Evolutionary conservation across 2,113 vertebrate genomes (phyloP).

Genomic region (Pampusana beccarii): DNA sequence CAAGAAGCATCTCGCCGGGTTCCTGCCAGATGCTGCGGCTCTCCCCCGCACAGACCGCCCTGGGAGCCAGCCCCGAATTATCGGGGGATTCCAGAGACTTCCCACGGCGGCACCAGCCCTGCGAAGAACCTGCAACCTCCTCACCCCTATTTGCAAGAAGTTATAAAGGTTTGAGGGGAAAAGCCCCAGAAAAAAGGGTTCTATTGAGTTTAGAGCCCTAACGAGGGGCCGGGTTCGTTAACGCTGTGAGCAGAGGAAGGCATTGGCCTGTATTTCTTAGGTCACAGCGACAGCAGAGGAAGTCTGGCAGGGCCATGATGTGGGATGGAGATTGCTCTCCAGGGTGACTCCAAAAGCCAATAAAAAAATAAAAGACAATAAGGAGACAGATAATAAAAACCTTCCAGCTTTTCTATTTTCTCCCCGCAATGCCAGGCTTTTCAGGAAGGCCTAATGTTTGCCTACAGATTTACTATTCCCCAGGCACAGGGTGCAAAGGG

Average conservation of each 20-base stretch:
- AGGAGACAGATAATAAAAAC: conserved; percentile 66
- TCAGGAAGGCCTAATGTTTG: conserved; percentile 60
- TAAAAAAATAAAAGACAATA: conserved; percentile 57
- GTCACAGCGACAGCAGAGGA: conserved; percentile 49
- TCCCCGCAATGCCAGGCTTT: neutral
- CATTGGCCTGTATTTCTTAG: neutral
- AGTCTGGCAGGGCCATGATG: conserved; percentile 49
- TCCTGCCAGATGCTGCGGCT: conserved; percentile 18
- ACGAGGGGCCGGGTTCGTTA: neutral
- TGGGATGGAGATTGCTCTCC: conserved; percentile 64
- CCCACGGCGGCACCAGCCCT: neutral
- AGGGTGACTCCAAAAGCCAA: conserved; percentile 56
- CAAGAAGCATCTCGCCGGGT: neutral
- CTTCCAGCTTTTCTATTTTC: conserved; percentile 48
- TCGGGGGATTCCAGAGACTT: neutral
- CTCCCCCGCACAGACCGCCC: conserved; percentile 18
- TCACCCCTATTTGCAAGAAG: neutral
- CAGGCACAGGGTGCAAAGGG: conserved; percentile 16
- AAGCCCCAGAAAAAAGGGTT: neutral
- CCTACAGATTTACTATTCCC: conserved; percentile 62
- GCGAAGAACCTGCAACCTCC: neutral
- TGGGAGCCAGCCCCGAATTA: neutral
- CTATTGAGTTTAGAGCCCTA: neutral
- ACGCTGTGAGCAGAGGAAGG: neutral
- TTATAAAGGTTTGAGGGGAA: fast-evolving